These are phyloP conservation scores for Opisthocomus hoazin DNA, from an alignment of 2,113 vertebrate genomes.

Conservation along the genomic window DNA sequence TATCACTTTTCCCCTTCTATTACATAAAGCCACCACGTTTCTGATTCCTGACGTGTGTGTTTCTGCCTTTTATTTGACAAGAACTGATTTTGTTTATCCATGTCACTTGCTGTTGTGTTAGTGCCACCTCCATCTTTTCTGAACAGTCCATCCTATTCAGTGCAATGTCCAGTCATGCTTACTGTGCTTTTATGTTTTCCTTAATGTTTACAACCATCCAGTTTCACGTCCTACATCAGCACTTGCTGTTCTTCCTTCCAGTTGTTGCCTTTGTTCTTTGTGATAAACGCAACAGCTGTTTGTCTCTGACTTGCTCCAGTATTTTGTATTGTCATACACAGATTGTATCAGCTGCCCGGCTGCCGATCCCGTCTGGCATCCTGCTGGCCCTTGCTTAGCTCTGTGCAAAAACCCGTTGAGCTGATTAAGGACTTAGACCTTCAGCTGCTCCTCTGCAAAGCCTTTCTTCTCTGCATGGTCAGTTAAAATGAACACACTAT, in stretches of 20 bases:
- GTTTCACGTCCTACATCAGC: background rate
- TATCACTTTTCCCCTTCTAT: background rate
- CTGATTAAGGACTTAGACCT: background rate
- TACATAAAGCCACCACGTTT: background rate
- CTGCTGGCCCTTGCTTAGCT: background rate
- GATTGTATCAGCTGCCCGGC: background rate
- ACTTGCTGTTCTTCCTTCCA: background rate
- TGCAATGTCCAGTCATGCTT: background rate
- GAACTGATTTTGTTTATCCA: background rate
- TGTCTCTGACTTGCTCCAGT: background rate
- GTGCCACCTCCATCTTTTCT: background rate
- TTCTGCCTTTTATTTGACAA: background rate
- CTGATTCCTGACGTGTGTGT: background rate
- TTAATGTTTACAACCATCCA: background rate
- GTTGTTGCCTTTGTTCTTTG: background rate
- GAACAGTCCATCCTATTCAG: background rate
- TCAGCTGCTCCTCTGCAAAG: background rate
- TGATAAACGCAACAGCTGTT: background rate
- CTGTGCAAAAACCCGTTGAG: background rate
- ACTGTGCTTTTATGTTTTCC: background rate
- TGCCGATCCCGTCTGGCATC: background rate
- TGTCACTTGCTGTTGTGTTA: background rate
- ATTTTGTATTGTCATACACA: background rate
- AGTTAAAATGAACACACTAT: background rate
- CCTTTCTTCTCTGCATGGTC: background rate